Evolutionary conservation across 2,888 invertebrate species (phyloP).

Genomic region (Pterostichus niger): DNA sequence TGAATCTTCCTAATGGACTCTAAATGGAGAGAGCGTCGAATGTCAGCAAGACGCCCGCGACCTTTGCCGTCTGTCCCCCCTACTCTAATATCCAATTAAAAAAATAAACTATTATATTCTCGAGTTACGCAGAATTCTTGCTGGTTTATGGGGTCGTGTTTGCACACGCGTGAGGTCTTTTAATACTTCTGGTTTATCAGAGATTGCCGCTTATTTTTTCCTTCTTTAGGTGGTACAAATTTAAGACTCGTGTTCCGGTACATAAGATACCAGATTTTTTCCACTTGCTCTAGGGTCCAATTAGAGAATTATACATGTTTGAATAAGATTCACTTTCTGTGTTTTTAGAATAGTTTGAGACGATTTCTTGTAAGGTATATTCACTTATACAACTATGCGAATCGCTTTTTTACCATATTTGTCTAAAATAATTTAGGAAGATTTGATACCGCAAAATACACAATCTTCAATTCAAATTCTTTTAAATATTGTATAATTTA

Average conservation of each 20-base stretch:
- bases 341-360: too few species aligned
- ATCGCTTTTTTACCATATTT: too few species aligned
- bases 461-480: too few species aligned
- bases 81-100: constrained; percentile 74
- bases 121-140: constrained; percentile 43
- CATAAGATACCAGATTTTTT: constrained; percentile 14
- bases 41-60: constrained; percentile 71
- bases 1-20: constrained; percentile 76
- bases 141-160: constrained; percentile 4
- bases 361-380: too few species aligned
- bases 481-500: too few species aligned
- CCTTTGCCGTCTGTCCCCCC: constrained; percentile 69
- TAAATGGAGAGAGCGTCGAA: constrained; percentile 75
- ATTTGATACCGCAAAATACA: too few species aligned
- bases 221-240: constrained; percentile 25
- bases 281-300: background rate
- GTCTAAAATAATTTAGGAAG: background rate
- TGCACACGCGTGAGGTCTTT: background rate
- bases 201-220: constrained; percentile 37
- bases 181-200: constrained; percentile 2
- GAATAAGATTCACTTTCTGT: too few species aligned
- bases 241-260: constrained; percentile 28
- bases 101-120: constrained; percentile 73
- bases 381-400: too few species aligned
- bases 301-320: too few species aligned